Evolutionary conservation across 2,888 invertebrate species (phyloP), one percentile per base, ranked within the genome.

Genomic region (Amiota minor): DNA sequence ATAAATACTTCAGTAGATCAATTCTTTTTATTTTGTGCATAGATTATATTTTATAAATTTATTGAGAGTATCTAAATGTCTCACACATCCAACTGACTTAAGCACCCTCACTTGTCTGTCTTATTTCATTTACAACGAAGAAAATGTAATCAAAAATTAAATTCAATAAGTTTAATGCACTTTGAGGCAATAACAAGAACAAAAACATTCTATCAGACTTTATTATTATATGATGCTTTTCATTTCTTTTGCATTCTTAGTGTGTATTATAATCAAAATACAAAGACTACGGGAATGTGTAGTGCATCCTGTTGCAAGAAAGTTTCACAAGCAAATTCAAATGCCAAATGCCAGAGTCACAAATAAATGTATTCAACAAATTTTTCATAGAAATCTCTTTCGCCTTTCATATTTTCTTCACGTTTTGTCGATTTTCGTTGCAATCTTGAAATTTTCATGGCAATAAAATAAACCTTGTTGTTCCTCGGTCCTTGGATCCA

Each of bases 101-200:
- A 35, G 6, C 35, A 35, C 35, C 35, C 35, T 6, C 35, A 35
- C 35, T 35, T 35, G 35, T 35, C 35, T 35, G 35, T 35, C 35
- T 35, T 35, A 35, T 35, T 35, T 35, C 35, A 35, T 35, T 35
- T 35, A 35, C 35, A 35, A 35, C 35, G 35, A 35, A 35, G 35
- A 35, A 35, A 8, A n/a, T n/a, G n/a, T 53, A 53, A 53, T 53
- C 53, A 53, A 53, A 53, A 53, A 53, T 53, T 53, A 53, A 53
- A 53, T 53, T 53, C 10, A 12, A 53, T 53, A 53, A 53, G 53
- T n/a, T 3, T n/a, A 53, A 53, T 53, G 53, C 53, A 12, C 53
- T 12, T 35, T 35, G 35, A 35, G 35, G 35, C 35, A 53, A 53
- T 12, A 53, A 12, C 12, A 12, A 12, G 3, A n/a, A 53, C 53